Percentiles rank a stretch among this genome's conserved stretches.
Evolutionary conservation across 2,113 vertebrate species (phyloP).

Genomic region (Prolemur simus): DNA sequence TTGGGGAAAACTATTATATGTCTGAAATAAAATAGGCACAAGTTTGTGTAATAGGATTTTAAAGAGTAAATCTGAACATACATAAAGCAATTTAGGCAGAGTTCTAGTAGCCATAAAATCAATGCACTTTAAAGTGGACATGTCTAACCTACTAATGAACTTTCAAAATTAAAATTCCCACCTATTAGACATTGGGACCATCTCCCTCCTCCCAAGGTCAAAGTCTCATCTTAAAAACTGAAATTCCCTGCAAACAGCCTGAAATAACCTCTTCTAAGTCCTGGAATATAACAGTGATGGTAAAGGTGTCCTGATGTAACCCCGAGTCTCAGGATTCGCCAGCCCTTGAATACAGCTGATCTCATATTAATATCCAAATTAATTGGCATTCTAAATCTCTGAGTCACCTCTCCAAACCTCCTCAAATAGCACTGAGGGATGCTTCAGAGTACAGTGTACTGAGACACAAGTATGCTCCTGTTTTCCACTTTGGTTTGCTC

Average conservation of each 20-base stretch:
- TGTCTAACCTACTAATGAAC: neutral
- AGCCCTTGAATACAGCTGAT: neutral
- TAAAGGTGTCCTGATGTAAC: neutral
- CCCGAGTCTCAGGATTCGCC: neutral
- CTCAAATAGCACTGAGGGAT: neutral
- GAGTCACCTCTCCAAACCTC: neutral
- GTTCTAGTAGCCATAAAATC: neutral
- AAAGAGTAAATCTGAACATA: neutral
- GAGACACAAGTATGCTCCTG: neutral
- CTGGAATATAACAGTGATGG: neutral
- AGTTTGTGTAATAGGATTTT: neutral
- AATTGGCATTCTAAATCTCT: neutral
- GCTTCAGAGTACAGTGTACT: neutral
- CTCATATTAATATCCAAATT: neutral
- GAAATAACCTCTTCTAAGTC: neutral
- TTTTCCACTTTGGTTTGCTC: neutral
- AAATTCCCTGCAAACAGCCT: neutral
- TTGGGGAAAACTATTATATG: neutral
- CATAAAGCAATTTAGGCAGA: neutral
- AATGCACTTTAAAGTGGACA: neutral
- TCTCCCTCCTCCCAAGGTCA: neutral
- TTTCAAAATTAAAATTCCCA: neutral
- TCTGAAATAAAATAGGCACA: neutral
- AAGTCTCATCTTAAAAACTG: neutral
- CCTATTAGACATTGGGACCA: neutral